A percentile compares a stretch with the other conserved stretches of the same genome.
Evolutionary conservation across 2,797 vertebrate genomes (phyloP).

Genomic region (Poeciliopsis turneri): DNA sequence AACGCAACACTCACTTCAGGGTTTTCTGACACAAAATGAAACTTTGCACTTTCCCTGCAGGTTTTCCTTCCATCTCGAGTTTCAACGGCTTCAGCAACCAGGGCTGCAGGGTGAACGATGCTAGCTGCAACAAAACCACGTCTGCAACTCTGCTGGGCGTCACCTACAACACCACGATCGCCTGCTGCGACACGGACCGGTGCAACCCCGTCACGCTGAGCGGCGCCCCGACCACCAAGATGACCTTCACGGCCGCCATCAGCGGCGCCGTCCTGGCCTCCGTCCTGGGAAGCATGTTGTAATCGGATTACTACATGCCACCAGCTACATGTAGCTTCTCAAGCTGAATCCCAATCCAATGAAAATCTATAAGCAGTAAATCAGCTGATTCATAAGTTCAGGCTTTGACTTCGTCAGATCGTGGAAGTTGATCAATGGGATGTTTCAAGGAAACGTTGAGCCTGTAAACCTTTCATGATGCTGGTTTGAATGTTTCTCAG

Average conservation of each 20-base stretch:
- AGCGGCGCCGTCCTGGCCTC: background rate
- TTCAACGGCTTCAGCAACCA: constrained; percentile 44
- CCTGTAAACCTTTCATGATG: constrained; percentile 44
- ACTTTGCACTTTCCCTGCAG: constrained; percentile 43
- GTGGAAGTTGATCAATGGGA: constrained; percentile 56
- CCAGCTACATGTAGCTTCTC: background rate
- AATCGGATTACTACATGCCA: background rate
- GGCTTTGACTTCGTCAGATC: background rate
- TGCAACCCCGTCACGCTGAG: constrained; percentile 48
- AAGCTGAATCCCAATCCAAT: background rate
- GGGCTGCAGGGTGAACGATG: constrained; percentile 4
- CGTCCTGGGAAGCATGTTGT: background rate
- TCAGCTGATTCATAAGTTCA: background rate
- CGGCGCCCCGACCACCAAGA: constrained; percentile 23
- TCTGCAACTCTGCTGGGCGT: background rate
- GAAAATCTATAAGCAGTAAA: background rate
- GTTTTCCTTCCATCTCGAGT: background rate
- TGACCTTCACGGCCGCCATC: constrained; percentile 1
- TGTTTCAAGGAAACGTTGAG: constrained; percentile 64
- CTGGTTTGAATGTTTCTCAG: background rate
- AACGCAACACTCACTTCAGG: no score
- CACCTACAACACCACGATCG: fast-evolving
- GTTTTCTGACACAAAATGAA: background rate
- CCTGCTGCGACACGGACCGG: constrained; percentile 52
- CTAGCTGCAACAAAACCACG: background rate